Conservation (phyloP, 2,888 invertebrate species). For the Eurytoma californica region DNA sequence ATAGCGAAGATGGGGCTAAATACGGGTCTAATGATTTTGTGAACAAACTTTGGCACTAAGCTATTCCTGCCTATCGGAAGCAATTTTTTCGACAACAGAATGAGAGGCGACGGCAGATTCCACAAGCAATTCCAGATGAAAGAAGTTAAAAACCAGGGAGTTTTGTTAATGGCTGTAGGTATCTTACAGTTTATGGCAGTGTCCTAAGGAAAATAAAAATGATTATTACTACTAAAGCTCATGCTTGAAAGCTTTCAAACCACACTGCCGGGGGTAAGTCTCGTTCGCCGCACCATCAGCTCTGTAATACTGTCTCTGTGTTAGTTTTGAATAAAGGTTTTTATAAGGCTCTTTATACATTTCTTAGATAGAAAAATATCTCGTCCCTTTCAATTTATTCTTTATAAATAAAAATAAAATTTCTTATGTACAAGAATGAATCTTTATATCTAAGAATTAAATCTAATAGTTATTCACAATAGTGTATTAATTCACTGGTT, state of each 20-base stretch:
- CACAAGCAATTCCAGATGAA: slow-evolving; percentile 68
- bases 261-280: neutral
- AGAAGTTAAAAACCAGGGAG: slow-evolving; percentile 58
- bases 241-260: slow-evolving; percentile 33
- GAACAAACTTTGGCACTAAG: slow-evolving; percentile 20
- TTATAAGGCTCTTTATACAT: no score
- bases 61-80: slow-evolving; percentile 55
- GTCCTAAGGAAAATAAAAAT: slow-evolving; percentile 71
- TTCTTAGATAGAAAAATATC: no score
- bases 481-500: no score
- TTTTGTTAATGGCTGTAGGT: slow-evolving; percentile 59
- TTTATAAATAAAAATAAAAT: no score
- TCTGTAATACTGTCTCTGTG: no score
- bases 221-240: slow-evolving; percentile 57
- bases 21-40: slow-evolving; percentile 13
- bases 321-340: no score
- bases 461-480: no score
- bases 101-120: slow-evolving; percentile 65
- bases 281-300: no score
- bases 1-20: neutral
- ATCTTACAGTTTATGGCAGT: slow-evolving; percentile 64
- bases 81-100: slow-evolving; percentile 61
- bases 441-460: no score
- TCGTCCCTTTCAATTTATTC: no score
- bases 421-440: no score